Conservation (phyloP, 2,888 invertebrate species). For the Amblyjoppa proteus region DNA sequence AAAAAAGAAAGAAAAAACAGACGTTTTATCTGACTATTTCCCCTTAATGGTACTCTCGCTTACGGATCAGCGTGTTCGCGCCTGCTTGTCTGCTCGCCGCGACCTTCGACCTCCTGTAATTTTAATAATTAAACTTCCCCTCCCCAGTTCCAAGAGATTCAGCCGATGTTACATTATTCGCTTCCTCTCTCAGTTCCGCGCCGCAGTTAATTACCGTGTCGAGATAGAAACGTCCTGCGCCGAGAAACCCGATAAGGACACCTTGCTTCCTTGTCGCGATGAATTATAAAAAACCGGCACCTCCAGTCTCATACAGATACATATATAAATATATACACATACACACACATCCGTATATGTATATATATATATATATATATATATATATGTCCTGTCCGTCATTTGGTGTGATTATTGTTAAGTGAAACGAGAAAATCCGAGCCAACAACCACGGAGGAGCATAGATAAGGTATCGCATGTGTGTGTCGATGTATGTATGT, state of each 20-base stretch:
- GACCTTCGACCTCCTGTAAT: not conserved
- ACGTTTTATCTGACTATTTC: not conserved
- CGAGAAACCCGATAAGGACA: not conserved
- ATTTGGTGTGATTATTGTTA: conserved; percentile 73
- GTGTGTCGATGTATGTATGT: conserved; percentile 32
- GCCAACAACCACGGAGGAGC: conserved; percentile 31
- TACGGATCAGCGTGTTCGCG: not conserved
- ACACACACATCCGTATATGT: not conserved
- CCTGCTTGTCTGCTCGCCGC: not conserved
- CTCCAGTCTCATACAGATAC: conserved; percentile 60
- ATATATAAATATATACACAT: not conserved
- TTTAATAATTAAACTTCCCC: not conserved
- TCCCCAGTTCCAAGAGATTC: not conserved
- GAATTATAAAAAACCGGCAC: conserved; percentile 27
- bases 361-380: not conserved
- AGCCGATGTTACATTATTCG: not conserved
- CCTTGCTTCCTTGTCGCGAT: conserved; percentile 17
- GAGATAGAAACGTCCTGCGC: not conserved
- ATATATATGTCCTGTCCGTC: conserved; percentile 64
- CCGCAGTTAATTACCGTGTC: not conserved
- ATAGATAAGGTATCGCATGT: conserved; percentile 2
- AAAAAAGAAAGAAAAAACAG: not conserved
- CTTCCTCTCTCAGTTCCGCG: not conserved
- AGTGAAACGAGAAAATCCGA: conserved; percentile 67
- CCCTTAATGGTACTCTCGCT: not conserved